Base-by-base conservation (phyloP, 2,888 invertebrate species). In the Agonum fuliginosum region DNA sequence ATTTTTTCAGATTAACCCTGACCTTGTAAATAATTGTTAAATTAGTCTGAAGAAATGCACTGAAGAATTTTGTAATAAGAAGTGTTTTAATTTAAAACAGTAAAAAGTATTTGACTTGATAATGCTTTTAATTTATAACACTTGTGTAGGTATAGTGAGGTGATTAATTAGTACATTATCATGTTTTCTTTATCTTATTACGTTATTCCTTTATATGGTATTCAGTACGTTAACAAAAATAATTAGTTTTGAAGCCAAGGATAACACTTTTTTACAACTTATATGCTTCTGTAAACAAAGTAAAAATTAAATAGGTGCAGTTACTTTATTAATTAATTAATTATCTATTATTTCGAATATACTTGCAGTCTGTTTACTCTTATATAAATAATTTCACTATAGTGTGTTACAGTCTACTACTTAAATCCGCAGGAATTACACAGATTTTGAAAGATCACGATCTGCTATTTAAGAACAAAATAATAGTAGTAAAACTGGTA, bases 201-300 rank as follows among this genome's bases (percentile, higher is more conserved):
- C 8, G 6, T 2, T 34, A 34, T 34, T 14, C 14, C 43, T 43
- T 12, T 43, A 43, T 43, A 14, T 43, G 43, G 22, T 51, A 43
- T 22, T 1, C 22, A 20, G 20, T 51, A 2, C 0, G 20, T 51
- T 51, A n/a, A 51, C 51, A 51, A n/a, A 51, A 51, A 2, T 10
- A 51, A 51, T 43, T 43, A 43, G 43, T 43, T 43, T 43, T 12
- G 6, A 19, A n/a, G 20, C 22, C 22, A 51, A 51, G 51, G 22
- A 51, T 51, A 12, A 19, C 51, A 51, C 3, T 51, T 43, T 34
- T 22, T 22, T 51, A 51, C 1, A 22, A 14, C 10, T 14, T n/a
- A 5, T 43, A 3, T 43, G 17, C 3, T 22, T 54, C 4, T 54
- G 12, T 12, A 10, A 41, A n/a, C n/a, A n/a, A n/a, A n/a, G n/a